Evolutionary conservation across 2,113 vertebrate species (phyloP).

Genomic region (Grammomys surdaster): DNA sequence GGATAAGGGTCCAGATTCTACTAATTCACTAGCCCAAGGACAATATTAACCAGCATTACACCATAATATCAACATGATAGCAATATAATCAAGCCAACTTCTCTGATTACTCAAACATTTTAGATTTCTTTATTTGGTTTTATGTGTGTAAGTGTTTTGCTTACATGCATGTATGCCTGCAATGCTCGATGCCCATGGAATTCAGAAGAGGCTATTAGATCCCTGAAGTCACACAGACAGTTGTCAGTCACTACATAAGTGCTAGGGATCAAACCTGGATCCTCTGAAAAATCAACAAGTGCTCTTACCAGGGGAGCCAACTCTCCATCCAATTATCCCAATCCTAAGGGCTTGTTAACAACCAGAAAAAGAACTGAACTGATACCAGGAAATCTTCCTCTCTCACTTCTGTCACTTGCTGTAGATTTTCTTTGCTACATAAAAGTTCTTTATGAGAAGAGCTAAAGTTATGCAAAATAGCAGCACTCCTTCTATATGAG

Average conservation of each 20-base stretch:
- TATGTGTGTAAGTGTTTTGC: not conserved
- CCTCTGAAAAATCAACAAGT: not conserved
- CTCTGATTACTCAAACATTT: not conserved
- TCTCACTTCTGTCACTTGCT: slow-evolving; percentile 23
- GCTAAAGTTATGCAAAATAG: slow-evolving; percentile 33
- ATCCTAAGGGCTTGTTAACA: slow-evolving; percentile 52
- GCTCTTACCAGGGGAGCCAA: not conserved
- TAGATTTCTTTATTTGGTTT: not conserved
- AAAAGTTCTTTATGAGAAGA: slow-evolving; percentile 43
- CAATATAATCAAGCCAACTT: not conserved
- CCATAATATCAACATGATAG: not conserved
- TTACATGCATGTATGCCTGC: not conserved
- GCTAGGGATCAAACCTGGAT: not conserved
- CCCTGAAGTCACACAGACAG: not conserved
- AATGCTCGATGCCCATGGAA: not conserved
- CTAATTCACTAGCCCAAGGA: slow-evolving; percentile 30
- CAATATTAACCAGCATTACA: not conserved
- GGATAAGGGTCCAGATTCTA: not conserved
- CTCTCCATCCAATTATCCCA: not conserved
- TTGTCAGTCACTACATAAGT: not conserved
- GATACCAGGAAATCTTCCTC: slow-evolving; percentile 29
- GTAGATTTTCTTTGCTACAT: slow-evolving; percentile 47
- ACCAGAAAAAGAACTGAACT: slow-evolving; percentile 36
- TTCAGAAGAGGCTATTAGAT: not conserved
- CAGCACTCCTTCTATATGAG: slow-evolving; percentile 20